phyloP scores from a whole-genome alignment of 2,113 vertebrate genomes.

The Salvator merianae region DNA sequence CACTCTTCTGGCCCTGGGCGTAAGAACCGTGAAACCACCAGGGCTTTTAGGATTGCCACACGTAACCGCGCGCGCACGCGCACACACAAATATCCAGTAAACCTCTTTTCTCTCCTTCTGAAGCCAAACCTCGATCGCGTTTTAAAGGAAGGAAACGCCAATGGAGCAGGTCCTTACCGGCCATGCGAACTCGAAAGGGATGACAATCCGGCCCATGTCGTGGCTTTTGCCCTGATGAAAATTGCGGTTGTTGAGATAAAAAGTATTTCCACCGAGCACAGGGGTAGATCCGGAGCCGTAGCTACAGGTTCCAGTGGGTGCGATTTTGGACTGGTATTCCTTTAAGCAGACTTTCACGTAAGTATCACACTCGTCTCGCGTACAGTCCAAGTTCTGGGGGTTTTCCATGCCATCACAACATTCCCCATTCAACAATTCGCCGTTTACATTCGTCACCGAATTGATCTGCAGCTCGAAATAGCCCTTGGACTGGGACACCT shows the following conservation, averaged over 20 bases:
- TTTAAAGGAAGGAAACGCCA: too few relatives aligned
- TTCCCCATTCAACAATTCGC: constrained; percentile 87
- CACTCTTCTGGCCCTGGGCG: too few relatives aligned
- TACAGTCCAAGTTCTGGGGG: constrained; percentile 78
- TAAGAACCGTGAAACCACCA: not conserved
- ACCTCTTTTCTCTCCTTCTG: too few relatives aligned
- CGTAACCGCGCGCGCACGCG: not conserved
- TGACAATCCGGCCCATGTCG: constrained; percentile 84
- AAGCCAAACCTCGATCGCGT: too few relatives aligned
- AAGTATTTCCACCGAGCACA: constrained; percentile 93
- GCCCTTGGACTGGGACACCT: constrained; percentile 88
- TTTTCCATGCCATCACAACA: constrained; percentile 86
- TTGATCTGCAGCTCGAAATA: constrained; percentile 95
- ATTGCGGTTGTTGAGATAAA: constrained; percentile 81
- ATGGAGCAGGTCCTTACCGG: constrained; percentile 80
- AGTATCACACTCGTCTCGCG: constrained; percentile 90
- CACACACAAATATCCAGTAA: too few relatives aligned
- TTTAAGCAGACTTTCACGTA: constrained; percentile 91
- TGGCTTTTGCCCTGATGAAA: constrained; percentile 71
- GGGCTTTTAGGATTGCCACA: not conserved
- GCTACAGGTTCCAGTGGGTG: constrained; percentile 82
- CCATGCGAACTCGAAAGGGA: constrained; percentile 94
- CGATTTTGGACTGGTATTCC: constrained; percentile 93
- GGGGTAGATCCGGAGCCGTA: constrained; percentile 89
- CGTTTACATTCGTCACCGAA: constrained; percentile 87